Conservation (phyloP, 2,113 vertebrate genomes). For the Hassar affinis region DNA sequence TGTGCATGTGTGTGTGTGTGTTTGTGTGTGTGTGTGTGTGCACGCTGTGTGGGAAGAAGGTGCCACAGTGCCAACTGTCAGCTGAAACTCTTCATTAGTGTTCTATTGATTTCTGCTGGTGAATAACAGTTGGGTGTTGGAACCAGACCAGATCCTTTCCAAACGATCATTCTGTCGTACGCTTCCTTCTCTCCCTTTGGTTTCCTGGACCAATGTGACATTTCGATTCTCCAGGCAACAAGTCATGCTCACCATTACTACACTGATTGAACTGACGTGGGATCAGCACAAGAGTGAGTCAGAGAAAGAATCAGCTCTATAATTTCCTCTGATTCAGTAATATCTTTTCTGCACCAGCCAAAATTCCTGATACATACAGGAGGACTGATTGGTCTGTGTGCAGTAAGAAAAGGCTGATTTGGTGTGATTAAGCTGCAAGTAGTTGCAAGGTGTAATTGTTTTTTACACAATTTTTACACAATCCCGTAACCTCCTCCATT, state of each 20-base stretch:
- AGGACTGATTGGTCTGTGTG: too few relatives aligned
- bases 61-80: conserved; percentile 36
- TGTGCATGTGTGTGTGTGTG: conserved; percentile 24
- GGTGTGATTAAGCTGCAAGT: neutral
- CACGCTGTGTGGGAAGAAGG: conserved; percentile 29
- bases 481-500: neutral
- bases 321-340: conserved; percentile 7
- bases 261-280: conserved; percentile 23
- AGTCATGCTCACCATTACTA: conserved; percentile 6
- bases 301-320: neutral
- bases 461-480: neutral
- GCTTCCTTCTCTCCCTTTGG: conserved; percentile 10
- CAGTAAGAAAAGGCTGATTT: neutral
- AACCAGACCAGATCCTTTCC: conserved; percentile 5
- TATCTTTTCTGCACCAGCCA: neutral
- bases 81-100: conserved; percentile 35
- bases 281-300: conserved; percentile 29
- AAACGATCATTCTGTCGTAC: conserved; percentile 16
- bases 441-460: neutral
- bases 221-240: conserved; percentile 28
- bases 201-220: conserved; percentile 21
- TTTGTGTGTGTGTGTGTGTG: conserved; percentile 26
- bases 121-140: conserved; percentile 16
- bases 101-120: conserved; percentile 31
- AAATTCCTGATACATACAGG: neutral